These are phyloP conservation scores for Tipula lateralis DNA, from an alignment of 2,888 invertebrate genomes.

Conservation along the genomic window DNA sequence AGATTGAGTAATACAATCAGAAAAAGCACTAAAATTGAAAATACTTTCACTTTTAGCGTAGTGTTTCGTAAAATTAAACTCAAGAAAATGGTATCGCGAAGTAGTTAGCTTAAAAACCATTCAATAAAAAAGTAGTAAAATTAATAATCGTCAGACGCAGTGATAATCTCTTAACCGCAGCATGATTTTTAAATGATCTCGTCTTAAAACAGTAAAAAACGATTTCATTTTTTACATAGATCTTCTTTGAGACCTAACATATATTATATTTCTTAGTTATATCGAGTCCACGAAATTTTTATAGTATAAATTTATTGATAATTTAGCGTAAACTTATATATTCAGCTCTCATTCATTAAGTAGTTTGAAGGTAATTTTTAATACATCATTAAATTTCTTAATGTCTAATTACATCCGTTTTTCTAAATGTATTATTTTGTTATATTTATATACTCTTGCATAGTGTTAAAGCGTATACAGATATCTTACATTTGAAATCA, in stretches of 20 bases:
- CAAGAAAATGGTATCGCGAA: neutral
- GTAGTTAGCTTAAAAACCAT: no score
- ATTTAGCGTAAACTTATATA: neutral
- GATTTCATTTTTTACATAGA: neutral
- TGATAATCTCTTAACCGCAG: neutral
- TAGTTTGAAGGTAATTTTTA: neutral
- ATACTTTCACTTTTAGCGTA: neutral
- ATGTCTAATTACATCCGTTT: neutral
- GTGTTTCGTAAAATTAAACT: neutral
- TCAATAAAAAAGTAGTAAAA: neutral
- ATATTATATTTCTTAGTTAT: no score
- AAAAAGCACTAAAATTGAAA: neutral
- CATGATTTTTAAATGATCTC: neutral
- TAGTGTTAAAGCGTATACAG: neutral
- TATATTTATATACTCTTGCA: neutral
- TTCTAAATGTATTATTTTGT: neutral
- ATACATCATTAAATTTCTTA: constrained; percentile 3
- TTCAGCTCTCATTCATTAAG: neutral
- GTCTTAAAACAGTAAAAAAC: neutral
- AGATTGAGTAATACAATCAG: neutral
- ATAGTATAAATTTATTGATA: neutral
- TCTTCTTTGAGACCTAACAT: neutral
- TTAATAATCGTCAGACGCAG: neutral
- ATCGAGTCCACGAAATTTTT: neutral
- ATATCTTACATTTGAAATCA: neutral